Base-by-base conservation (phyloP, 1,140 invertebrate species). In the Ectropis grisescens region DNA sequence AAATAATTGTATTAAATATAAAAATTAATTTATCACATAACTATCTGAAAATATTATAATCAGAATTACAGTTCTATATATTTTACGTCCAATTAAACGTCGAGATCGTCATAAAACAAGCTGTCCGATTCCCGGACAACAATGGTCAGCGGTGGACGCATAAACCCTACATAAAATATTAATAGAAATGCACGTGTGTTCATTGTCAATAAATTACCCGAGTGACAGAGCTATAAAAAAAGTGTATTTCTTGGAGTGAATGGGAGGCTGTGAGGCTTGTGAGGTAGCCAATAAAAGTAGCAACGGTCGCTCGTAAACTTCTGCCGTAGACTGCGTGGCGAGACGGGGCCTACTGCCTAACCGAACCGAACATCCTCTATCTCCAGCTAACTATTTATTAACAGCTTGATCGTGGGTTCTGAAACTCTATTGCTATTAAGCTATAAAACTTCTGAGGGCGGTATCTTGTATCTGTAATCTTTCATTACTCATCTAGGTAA, bases 81-180 rank as follows among this genome's bases (percentile, higher is more conserved):
- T n/a, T n/a, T n/a, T n/a, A n/a, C n/a, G n/a, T n/a, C 16, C 16
- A 19, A 19, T 19, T 19, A 19, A 19, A 19, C 16, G 16, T 19
- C 3, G 3, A 19, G 16, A 19, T 19, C 8, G 46, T 55, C 58
- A 66, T 64, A 66, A 60, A 67, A 65, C 58, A 61, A 64, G 58
- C 57, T 48, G 44, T 46, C 47, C 56, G 43, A 29, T 45, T 37
- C 35, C 32, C 28, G 34, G 29, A 36, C 57, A 71, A 76, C 67
- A 68, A 70, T 68, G 53, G 50, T 33, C 33, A 42, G 50, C 52
- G 44, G 38, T 43, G 36, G 48, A 45, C 41, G 52, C 46, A 64
- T 66, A 76, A 75, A 79, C 61, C 55, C 57, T 64, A 80, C 66
- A 75, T 81, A 81, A 78, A 81, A 81, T 81, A 78, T 81, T 81